Evolutionary conservation across 2,113 vertebrate species (phyloP).

Genomic region (Sciurus niger): DNA sequence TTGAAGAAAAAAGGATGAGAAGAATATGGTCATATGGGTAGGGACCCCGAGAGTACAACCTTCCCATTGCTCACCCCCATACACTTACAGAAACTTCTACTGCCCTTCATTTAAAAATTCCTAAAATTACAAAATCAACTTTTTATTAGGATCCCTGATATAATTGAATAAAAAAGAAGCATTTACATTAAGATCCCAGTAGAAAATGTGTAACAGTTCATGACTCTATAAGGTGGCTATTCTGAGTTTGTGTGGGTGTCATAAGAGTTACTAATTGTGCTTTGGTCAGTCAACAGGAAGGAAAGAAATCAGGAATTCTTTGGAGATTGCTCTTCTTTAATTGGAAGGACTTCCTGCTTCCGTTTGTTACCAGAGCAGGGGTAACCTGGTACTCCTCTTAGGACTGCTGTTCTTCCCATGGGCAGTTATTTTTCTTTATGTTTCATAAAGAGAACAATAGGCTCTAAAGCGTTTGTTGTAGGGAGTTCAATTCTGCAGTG

Average conservation of each 20-base stretch:
- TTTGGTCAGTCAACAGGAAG: neutral
- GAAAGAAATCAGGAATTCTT: neutral
- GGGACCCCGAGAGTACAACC: fast-evolving
- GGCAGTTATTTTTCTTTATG: neutral
- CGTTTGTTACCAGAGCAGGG: neutral
- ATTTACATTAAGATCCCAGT: neutral
- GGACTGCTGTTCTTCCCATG: neutral
- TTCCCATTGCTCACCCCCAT: neutral
- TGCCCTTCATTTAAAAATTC: neutral
- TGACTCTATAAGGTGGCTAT: neutral
- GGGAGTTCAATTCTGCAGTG: neutral
- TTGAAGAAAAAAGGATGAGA: neutral
- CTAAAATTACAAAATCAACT: slow-evolving; percentile 48
- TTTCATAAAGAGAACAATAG: neutral
- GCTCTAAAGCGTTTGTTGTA: slow-evolving; percentile 40
- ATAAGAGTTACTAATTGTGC: neutral
- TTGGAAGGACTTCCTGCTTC: neutral
- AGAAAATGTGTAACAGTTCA: neutral
- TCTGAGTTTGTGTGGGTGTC: neutral
- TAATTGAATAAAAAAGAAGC: slow-evolving; percentile 47
- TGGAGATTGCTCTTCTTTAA: neutral
- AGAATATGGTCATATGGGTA: neutral
- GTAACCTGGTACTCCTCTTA: neutral
- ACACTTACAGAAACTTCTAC: neutral
- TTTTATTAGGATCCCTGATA: slow-evolving; percentile 41